These are phyloP conservation scores for Machimus rusticus DNA, from an alignment of 2,888 invertebrate genomes.

Conservation along the genomic window DNA sequence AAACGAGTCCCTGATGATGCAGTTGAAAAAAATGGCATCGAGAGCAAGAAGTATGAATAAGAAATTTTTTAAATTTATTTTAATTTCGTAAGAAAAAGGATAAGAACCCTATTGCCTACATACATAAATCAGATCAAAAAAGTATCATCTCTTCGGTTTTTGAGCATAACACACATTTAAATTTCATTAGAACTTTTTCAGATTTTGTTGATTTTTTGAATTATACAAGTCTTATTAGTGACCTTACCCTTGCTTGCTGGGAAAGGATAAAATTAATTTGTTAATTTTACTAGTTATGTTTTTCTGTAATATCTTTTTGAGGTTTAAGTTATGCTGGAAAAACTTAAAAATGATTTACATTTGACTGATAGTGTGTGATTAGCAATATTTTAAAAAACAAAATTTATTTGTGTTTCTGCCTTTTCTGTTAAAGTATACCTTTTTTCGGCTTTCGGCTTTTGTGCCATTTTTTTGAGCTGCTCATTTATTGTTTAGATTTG, in stretches of 20 bases:
- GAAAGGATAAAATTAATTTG: no score
- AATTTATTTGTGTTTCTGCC: not conserved
- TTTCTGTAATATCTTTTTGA: not conserved
- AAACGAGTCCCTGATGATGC: conserved; percentile 93
- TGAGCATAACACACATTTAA: not conserved
- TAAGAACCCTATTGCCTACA: not conserved
- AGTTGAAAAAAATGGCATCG: conserved; percentile 95
- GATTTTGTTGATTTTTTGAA: no score
- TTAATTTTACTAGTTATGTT: not conserved
- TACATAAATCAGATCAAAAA: not conserved
- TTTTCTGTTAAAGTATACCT: not conserved
- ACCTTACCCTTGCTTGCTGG: no score
- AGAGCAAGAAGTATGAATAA: conserved; percentile 79
- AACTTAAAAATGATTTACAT: not conserved
- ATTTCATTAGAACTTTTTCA: no score
- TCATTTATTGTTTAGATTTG: conserved; percentile 50
- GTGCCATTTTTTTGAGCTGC: conserved; percentile 67
- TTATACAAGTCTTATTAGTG: no score
- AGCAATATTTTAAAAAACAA: not conserved
- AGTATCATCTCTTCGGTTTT: not conserved
- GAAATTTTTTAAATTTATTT: conserved; percentile 45
- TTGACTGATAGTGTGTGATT: not conserved
- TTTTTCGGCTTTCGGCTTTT: conserved; percentile 30
- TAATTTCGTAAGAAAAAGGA: not conserved
- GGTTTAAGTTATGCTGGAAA: not conserved